A percentile compares a stretch with the other conserved stretches of the same genome.
Evolutionary conservation across 2,888 invertebrate genomes (phyloP).

Genomic region (Cybosia mesomella): DNA sequence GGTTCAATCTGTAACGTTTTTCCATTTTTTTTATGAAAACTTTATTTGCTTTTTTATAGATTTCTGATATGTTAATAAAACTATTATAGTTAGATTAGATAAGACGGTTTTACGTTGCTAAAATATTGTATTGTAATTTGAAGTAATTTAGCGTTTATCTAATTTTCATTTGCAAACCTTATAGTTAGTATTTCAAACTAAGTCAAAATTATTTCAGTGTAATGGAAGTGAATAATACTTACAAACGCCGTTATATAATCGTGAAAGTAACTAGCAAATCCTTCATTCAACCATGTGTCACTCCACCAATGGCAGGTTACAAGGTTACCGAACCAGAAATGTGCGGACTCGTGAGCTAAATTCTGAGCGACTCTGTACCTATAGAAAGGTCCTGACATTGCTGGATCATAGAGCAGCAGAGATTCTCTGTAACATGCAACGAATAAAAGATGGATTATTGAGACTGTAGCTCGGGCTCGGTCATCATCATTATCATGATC

Average conservation of each 20-base stretch:
- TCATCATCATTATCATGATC: too few species aligned
- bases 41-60: too few species aligned
- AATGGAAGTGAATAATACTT: constrained; percentile 25
- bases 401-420: constrained; percentile 77
- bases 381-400: constrained; percentile 76
- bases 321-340: constrained; percentile 94
- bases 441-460: neutral
- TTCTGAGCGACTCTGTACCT: constrained; percentile 87
- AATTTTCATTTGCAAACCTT: neutral
- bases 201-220: neutral
- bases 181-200: too few species aligned
- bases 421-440: constrained; percentile 68
- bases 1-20: constrained; percentile 83
- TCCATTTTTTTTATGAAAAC: too few species aligned
- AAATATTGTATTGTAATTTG: too few species aligned
- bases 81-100: too few species aligned
- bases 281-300: constrained; percentile 90
- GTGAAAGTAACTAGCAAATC: constrained; percentile 91
- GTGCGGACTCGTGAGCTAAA: constrained; percentile 92
- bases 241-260: constrained; percentile 85
- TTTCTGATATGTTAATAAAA: too few species aligned
- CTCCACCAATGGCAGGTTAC: constrained; percentile 93
- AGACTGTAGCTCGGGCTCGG: neutral
- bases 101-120: too few species aligned
- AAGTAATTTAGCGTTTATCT: neutral